Base-by-base conservation (phyloP, 2,888 invertebrate species). In the Hyppa rectilinea region DNA sequence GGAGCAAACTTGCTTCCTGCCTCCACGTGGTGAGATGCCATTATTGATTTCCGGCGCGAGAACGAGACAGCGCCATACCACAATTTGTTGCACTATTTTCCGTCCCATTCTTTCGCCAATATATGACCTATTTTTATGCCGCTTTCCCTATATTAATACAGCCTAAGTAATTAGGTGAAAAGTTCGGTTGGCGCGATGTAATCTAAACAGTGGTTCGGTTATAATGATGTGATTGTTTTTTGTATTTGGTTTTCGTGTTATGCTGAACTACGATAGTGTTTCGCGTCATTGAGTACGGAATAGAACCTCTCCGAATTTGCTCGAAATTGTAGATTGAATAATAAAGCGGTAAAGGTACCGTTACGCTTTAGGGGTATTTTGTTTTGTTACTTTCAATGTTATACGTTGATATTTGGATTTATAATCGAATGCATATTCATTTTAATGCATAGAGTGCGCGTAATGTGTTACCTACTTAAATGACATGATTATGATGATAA, bases 41-140 rank as follows among this genome's bases (percentile, higher is more conserved):
- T 94, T 96, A 95, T 95, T 95, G 96, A 96, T 96, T 96, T 96
- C 96, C 95, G 95, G 95, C 92, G 94, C 90, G 82, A 87, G 91
- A 95, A 85, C 79, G 93, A 89, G 95, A 95, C 89, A 84, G 78
- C 90, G 92, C 92, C 85, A 90, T 95, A 93, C 92, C 90, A 92
- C 89, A 93, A 95, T 95, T 95, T 95, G 95, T 95, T 95, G 96
- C 95, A 95, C 95, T 95, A 95, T 95, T 94, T 96, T 95, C 88
- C 84, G 87, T 95, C 92, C 85, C 91, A 20, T 83, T 95, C 91
- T 65, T 91, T 89, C 93, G 93, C 95, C 94, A 94, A 96, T 96
- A 94, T 95, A 96, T 96, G 96, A 96, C 96, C 96, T 95, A 96
- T 96, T 96, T 96, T 95, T 96, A 94, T 94, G 90, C 92, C 89